phyloP scores from a whole-genome alignment of 1,140 invertebrate species.

The Lineus longissimus region DNA sequence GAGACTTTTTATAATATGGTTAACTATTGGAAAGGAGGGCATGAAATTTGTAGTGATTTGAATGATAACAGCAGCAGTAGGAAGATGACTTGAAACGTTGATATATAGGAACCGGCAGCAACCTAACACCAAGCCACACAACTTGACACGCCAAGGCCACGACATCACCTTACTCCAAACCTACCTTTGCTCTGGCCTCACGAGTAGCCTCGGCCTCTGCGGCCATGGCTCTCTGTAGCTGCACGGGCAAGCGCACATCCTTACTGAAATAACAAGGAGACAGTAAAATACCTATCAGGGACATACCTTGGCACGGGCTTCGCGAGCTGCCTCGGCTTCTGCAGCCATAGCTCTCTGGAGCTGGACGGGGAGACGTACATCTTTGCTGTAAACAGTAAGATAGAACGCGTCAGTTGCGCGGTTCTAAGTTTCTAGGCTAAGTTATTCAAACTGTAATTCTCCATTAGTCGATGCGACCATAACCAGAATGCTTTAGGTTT shows the following conservation, averaged over 20 bases:
- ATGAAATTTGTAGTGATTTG: no score
- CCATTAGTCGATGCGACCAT: no score
- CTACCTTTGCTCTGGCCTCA: slow-evolving; percentile 25
- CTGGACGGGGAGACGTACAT: slow-evolving; percentile 36
- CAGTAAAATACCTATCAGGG: no score
- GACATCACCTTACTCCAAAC: slow-evolving; percentile 19
- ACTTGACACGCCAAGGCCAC: slow-evolving; percentile 8
- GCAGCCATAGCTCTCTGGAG: slow-evolving; percentile 43
- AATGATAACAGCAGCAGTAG: no score
- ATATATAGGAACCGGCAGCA: slow-evolving; percentile 59
- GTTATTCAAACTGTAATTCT: no score
- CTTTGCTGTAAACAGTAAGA: slow-evolving; percentile 27
- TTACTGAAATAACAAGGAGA: slow-evolving; percentile 61
- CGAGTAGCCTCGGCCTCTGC: slow-evolving; percentile 26
- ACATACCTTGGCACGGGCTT: slow-evolving; percentile 37
- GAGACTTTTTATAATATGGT: no score
- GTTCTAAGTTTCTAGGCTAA: slow-evolving; percentile 78
- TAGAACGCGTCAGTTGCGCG: slow-evolving; percentile 10
- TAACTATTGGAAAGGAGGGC: no score
- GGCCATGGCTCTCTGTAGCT: slow-evolving; percentile 64
- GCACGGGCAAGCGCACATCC: slow-evolving; percentile 76
- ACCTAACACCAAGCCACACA: slow-evolving; percentile 59
- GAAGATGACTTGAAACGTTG: no score
- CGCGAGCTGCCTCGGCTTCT: slow-evolving; percentile 37
- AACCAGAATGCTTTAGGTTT: no score